Base-by-base conservation (phyloP, 2,888 invertebrate species). In the Diachrysia chrysitis region DNA sequence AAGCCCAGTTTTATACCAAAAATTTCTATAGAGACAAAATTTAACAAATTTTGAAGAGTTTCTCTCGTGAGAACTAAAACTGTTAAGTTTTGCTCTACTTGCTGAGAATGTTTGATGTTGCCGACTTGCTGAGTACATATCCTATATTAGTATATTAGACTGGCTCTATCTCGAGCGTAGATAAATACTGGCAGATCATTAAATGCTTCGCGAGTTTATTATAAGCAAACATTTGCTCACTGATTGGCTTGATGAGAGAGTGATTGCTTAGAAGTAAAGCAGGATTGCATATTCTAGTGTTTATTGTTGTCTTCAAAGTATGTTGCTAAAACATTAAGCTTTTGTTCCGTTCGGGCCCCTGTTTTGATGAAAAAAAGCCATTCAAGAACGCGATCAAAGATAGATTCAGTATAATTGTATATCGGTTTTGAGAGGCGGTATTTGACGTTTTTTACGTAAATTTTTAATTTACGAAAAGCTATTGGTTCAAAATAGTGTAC, bases 71-170 rank as follows among this genome's bases (percentile, higher is more conserved):
- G 76, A 74, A 60, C 75, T 79, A 75, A 75, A 83, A 83, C 78
- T 79, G 70, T 35, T 56, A 72, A 83, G 78, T 74, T 82, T 73
- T 61, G 72, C 60, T 21, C 46, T 66, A 68, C 70, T 81, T 69
- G 68, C 35, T 66, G 61, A 57, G 63, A 71, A 77, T 73, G 81
- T 77, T 63, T 66, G 46, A 29, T 69, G 17, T 57, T 66, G 19
- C 17, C 51, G 70, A 63, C 67, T 69, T 65, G 57, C 58, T n/a
- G 25, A 68, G 62, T 72, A 69, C 48, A 64, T 53, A 61, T 56
- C 32, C 35, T 42, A 66, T 25, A 55, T 19, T 48, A 19, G 17
- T 48, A 19, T 48, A 53, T 23, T 53, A 62, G 12, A 42, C 48
- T 58, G 29, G 32, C 29, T 64, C 56, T 63, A 65, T 77, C 42